phyloP scores from a whole-genome alignment of 1,140 invertebrate genomes.

The Chymomyza costata region DNA sequence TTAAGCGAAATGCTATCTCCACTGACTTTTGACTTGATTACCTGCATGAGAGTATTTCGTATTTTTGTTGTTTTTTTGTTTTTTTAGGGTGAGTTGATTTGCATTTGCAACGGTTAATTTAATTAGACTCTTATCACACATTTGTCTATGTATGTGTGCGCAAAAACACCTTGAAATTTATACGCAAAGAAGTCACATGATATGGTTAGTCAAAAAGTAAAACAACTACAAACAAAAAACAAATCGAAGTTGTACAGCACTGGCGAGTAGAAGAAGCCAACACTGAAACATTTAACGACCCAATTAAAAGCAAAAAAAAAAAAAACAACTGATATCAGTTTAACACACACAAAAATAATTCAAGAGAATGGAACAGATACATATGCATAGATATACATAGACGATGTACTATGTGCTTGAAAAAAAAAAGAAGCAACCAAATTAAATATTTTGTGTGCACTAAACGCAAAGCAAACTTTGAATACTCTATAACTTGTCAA shows the following conservation, averaged over 20 bases:
- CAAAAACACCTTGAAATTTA: slow-evolving; percentile 61
- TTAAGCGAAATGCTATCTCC: too few relatives aligned
- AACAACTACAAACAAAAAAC: slow-evolving; percentile 16
- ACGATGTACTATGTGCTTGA: slow-evolving; percentile 59
- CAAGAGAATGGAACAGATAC: slow-evolving; percentile 19
- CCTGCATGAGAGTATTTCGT: too few relatives aligned
- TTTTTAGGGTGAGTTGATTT: too few relatives aligned
- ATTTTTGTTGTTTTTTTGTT: too few relatives aligned
- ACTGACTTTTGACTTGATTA: too few relatives aligned
- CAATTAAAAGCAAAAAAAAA: slow-evolving; percentile 61
- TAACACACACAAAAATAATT: slow-evolving; percentile 21
- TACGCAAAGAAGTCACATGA: slow-evolving; percentile 44
- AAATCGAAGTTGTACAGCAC: neutral
- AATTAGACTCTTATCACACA: neutral
- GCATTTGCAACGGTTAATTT: too few relatives aligned
- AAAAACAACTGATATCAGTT: too few relatives aligned
- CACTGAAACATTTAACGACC: slow-evolving; percentile 63
- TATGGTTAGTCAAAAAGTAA: slow-evolving; percentile 19
- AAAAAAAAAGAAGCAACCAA: slow-evolving; percentile 36
- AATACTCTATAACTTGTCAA: too few relatives aligned
- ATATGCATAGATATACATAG: slow-evolving; percentile 55
- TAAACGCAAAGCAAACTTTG: too few relatives aligned
- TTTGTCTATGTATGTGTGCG: slow-evolving; percentile 11
- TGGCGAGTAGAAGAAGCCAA: slow-evolving; percentile 18
- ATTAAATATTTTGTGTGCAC: too few relatives aligned